Conservation (phyloP, 2,797 vertebrate genomes). For the Menidia menidia region DNA sequence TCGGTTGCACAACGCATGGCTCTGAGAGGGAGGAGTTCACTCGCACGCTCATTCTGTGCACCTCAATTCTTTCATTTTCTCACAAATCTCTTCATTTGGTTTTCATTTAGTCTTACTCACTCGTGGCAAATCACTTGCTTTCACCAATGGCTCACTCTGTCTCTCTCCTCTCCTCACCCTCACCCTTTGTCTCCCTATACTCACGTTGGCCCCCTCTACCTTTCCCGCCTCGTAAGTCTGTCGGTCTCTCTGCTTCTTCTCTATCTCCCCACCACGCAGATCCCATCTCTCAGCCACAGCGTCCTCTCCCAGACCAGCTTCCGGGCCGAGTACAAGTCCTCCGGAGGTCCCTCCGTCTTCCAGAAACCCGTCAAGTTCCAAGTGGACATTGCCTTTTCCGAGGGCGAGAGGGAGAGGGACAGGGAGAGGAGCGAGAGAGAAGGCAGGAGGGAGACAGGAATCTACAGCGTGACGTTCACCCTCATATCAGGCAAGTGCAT, state of each 20-base stretch:
- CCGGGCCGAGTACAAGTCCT: conserved; percentile 92
- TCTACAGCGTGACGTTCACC: conserved; percentile 95
- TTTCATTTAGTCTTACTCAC: conserved; percentile 63
- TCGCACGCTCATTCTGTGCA: conserved; percentile 44
- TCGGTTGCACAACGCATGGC: conserved; percentile 52
- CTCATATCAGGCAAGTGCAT: conserved; percentile 88
- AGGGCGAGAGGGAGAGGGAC: conserved; percentile 84
- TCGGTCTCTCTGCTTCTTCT: conserved; percentile 82
- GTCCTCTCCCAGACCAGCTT: conserved; percentile 94
- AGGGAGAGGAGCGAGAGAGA: conserved; percentile 81
- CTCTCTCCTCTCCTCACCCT: conserved; percentile 76
- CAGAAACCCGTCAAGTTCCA: conserved; percentile 94
- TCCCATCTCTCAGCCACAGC: conserved; percentile 93
- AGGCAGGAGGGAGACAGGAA: conserved; percentile 86
- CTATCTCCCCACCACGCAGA: conserved; percentile 81
- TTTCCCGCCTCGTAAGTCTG: conserved; percentile 82
- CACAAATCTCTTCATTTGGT: conserved; percentile 45
- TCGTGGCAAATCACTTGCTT: conserved; percentile 67
- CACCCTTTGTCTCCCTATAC: conserved; percentile 78
- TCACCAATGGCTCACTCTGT: conserved; percentile 77
- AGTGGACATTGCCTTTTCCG: conserved; percentile 92
- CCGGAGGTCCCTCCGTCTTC: conserved; percentile 91
- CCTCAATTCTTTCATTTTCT: conserved; percentile 67
- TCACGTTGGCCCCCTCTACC: conserved; percentile 71
- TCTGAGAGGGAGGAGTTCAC: conserved; percentile 43